These are phyloP conservation scores for Gallinago undulata DNA, from an alignment of 2,113 vertebrate genomes.

Conservation along the genomic window DNA sequence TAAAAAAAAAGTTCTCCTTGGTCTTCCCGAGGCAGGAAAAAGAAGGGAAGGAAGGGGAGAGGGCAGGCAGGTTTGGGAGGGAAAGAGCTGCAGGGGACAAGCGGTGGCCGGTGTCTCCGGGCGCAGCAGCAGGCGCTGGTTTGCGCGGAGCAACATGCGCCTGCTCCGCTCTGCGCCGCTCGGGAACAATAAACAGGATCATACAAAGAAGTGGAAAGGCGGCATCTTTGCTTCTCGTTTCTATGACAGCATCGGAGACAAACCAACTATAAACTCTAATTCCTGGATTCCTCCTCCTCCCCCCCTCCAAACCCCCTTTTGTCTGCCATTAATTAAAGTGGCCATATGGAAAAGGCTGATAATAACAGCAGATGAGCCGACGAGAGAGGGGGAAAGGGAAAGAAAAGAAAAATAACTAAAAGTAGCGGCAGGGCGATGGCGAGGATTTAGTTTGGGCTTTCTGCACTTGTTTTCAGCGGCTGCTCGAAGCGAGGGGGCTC, in stretches of 20 bases:
- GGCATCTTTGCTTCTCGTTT: conserved; percentile 66
- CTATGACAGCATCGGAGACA: conserved; percentile 69
- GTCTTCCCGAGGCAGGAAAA: neutral
- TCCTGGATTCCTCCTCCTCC: conserved; percentile 26
- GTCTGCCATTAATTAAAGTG: conserved; percentile 82
- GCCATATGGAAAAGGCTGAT: conserved; percentile 78
- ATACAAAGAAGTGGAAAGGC: conserved; percentile 67
- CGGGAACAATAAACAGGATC: conserved; percentile 57
- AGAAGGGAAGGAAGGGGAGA: neutral
- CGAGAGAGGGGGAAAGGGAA: neutral
- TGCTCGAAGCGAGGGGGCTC: neutral
- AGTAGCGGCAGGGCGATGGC: conserved; percentile 13
- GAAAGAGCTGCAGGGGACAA: neutral
- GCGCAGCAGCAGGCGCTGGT: neutral
- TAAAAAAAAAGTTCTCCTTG: neutral
- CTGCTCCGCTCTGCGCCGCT: conserved; percentile 30
- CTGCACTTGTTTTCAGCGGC: conserved; percentile 6
- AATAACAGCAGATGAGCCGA: conserved; percentile 69
- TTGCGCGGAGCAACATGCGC: conserved; percentile 8
- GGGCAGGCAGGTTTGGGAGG: neutral
- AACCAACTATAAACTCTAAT: conserved; percentile 71
- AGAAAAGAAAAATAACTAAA: neutral
- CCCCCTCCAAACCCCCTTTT: conserved; percentile 59
- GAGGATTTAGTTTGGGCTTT: conserved; percentile 14
- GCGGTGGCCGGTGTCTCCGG: neutral